phyloP scores from a whole-genome alignment of 2,113 vertebrate species.

The Cygnus atratus region DNA sequence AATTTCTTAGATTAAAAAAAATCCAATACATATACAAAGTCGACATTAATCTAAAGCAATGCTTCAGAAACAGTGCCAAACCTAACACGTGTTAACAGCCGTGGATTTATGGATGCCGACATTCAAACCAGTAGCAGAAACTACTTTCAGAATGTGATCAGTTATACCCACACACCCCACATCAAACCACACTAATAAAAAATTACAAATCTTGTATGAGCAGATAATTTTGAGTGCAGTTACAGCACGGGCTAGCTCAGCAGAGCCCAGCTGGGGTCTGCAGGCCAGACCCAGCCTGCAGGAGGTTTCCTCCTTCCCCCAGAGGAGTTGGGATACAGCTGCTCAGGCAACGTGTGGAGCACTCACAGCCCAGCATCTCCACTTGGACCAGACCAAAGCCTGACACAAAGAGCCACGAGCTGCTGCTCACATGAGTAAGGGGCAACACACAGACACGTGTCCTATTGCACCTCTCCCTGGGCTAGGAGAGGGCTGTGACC shows the following conservation, averaged over 20 bases:
- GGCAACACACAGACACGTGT: fast-evolving
- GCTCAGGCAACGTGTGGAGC: fast-evolving
- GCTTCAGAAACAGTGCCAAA: background rate
- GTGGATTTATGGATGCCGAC: background rate
- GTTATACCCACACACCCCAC: background rate
- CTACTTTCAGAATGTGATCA: background rate
- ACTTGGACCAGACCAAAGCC: background rate
- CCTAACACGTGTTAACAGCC: background rate
- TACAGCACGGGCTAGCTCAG: fast-evolving
- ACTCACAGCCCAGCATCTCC: background rate
- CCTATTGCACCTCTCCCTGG: background rate
- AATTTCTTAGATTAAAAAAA: background rate
- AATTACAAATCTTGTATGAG: background rate
- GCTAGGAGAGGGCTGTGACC: fast-evolving
- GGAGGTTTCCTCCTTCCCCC: background rate
- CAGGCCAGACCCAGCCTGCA: background rate
- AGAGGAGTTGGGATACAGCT: background rate
- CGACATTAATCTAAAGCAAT: background rate
- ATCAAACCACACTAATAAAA: background rate
- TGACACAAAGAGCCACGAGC: background rate
- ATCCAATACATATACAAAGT: background rate
- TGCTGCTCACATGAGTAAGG: background rate
- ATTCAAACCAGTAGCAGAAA: slow-evolving; percentile 6
- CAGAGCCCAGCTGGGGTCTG: background rate
- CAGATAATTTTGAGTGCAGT: background rate